These are phyloP conservation scores for Sinocyclocheilus maitianheensis DNA, from an alignment of 2,113 vertebrate genomes.

Conservation along the genomic window DNA sequence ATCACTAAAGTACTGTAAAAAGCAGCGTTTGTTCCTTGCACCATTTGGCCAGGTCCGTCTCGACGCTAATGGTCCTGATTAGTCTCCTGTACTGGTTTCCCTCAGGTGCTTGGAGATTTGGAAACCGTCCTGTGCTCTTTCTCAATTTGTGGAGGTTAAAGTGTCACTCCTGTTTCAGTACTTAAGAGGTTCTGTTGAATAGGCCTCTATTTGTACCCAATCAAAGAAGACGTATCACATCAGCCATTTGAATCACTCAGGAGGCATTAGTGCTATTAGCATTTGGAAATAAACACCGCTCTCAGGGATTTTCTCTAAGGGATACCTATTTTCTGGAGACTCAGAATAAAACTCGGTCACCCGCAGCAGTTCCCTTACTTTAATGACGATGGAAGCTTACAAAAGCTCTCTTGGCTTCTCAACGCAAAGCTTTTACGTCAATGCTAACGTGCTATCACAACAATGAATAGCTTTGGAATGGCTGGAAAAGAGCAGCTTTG, in stretches of 20 bases:
- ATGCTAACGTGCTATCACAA: constrained; percentile 10
- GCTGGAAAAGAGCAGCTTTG: constrained; percentile 9
- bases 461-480: not conserved
- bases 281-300: constrained; percentile 41
- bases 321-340: constrained; percentile 28
- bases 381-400: not conserved
- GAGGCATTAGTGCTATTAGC: constrained; percentile 30
- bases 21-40: constrained; percentile 17
- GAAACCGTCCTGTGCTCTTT: constrained; percentile 19
- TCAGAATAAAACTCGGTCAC: constrained; percentile 9
- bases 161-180: constrained; percentile 22
- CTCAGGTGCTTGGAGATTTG: constrained; percentile 4
- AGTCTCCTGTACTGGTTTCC: constrained; percentile 20
- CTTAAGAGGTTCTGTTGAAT: constrained; percentile 36
- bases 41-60: not conserved
- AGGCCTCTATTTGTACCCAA: constrained; percentile 31
- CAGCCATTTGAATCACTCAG: constrained; percentile 24
- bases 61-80: not conserved
- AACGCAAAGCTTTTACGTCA: constrained; percentile 2
- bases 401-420: constrained; percentile 17
- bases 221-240: constrained; percentile 24
- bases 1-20: constrained; percentile 27
- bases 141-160: constrained; percentile 35
- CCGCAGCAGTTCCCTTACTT: not conserved
- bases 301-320: constrained; percentile 31